Conservation (phyloP, 2,888 invertebrate genomes). For the Agonopterix heracliana region DNA sequence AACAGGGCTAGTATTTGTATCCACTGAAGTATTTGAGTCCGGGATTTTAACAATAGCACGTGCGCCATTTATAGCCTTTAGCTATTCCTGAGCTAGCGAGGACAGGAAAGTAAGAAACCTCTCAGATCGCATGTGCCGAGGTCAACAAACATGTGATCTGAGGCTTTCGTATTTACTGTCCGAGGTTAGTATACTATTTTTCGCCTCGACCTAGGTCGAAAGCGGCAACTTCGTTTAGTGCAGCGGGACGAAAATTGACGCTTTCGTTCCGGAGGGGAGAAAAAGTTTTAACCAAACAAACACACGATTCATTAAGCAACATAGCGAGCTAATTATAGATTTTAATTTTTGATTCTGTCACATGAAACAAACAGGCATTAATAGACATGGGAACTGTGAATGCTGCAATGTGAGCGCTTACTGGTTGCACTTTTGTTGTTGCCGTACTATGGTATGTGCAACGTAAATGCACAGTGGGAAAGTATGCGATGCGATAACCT, state of each 20-base stretch:
- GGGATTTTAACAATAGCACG: background rate
- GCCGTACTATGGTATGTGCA: conserved; percentile 3
- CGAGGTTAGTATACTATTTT: too few relatives aligned
- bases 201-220: too few relatives aligned
- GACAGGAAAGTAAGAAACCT: too few relatives aligned
- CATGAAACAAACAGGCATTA: conserved; percentile 16
- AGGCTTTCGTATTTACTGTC: too few relatives aligned
- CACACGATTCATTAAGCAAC: conserved; percentile 28
- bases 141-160: too few relatives aligned
- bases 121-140: too few relatives aligned
- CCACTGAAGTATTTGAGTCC: too few relatives aligned
- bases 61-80: background rate
- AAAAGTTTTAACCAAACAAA: conserved; percentile 29
- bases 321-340: conserved; percentile 25
- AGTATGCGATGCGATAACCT: conserved; percentile 32
- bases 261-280: too few relatives aligned
- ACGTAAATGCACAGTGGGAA: conserved; percentile 22
- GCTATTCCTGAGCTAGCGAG: conserved; percentile 25
- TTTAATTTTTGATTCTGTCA: conserved; percentile 26
- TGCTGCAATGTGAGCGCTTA: too few relatives aligned
- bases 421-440: background rate
- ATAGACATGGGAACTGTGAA: background rate
- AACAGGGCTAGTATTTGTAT: too few relatives aligned
- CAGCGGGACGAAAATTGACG: too few relatives aligned
- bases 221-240: too few relatives aligned